Evolutionary conservation across 2,888 invertebrate species (phyloP), one percentile per base, ranked within the genome.

Genomic region (Stictocephala bisonia): DNA sequence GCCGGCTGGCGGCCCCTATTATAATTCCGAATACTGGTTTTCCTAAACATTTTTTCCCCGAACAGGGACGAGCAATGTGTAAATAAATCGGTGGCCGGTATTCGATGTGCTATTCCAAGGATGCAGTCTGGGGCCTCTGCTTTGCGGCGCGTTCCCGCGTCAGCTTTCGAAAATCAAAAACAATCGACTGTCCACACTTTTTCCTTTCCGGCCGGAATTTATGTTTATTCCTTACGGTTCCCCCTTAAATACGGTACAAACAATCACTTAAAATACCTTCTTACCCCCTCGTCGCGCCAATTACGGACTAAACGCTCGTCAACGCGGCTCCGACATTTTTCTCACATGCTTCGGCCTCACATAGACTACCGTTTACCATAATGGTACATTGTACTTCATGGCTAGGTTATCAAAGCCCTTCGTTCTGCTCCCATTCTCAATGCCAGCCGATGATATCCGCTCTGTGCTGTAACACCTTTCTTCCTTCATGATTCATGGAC

Each of bases 201-300:
- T 71, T 71, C 70, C 58, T 71, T 71, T 71, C 58, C 70, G 48
- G 27, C n/a, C 70, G 58, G 70, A 71, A 71, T 71, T 71, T 58
- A 71, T 71, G 70, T 71, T 71, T 58, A 71, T 58, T 40, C 48
- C 58, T 35, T 27, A 58, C 53, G 29, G 70, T 58, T 29, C 70
- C 58, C 29, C 44, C 70, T 58, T 71, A 58, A 71, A 71, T 41
- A 71, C 56, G 56, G 29, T 58, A 44, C 44, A 41, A 44, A 71
- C 70, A 58, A 71, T 71, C 70, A 71, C 70, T 71, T 71, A 71
- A 71, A 71, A 71, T 71, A 71, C 70, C 70, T 58, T 27, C n/a
- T n/a, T n/a, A n/a, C 35, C 41, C 58, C 48, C 29, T 44, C 44
- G 27, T 56, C 29, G 27, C 41, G 70, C 29, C 58, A 58, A 71